Conservation (phyloP, 2,797 vertebrate genomes). For the Anas acuta region DNA sequence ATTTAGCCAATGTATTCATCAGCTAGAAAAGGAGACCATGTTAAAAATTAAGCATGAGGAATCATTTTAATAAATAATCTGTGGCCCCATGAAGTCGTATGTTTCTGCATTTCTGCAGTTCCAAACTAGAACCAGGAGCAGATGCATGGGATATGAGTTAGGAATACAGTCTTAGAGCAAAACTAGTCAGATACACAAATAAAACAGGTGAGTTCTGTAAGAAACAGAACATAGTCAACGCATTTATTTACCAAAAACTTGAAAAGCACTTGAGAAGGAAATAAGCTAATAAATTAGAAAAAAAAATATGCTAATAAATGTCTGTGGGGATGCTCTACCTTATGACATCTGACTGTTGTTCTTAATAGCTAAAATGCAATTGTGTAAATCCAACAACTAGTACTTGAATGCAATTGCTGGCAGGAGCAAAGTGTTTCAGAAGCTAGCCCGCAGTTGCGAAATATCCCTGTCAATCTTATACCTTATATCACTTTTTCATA, state of each 20-base stretch:
- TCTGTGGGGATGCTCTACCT: not conserved
- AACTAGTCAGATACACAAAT: not conserved
- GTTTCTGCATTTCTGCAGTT: not conserved
- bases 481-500: not conserved
- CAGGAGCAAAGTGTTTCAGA: not conserved
- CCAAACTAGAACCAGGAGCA: not conserved
- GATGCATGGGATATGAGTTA: not conserved
- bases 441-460: not conserved
- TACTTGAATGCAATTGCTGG: not conserved
- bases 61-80: not conserved
- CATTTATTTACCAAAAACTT: not conserved
- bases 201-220: not conserved
- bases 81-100: not conserved
- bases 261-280: not conserved
- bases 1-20: not conserved
- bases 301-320: not conserved
- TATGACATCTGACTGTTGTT: not conserved
- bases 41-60: not conserved
- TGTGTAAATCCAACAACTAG: not conserved
- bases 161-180: not conserved
- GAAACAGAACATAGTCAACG: not conserved
- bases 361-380: not conserved
- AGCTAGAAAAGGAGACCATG: not conserved
- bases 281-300: not conserved
- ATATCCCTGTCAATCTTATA: not conserved